Evolutionary conservation across 1,140 invertebrate species (phyloP).

Genomic region (Geopemphigus sp.): DNA sequence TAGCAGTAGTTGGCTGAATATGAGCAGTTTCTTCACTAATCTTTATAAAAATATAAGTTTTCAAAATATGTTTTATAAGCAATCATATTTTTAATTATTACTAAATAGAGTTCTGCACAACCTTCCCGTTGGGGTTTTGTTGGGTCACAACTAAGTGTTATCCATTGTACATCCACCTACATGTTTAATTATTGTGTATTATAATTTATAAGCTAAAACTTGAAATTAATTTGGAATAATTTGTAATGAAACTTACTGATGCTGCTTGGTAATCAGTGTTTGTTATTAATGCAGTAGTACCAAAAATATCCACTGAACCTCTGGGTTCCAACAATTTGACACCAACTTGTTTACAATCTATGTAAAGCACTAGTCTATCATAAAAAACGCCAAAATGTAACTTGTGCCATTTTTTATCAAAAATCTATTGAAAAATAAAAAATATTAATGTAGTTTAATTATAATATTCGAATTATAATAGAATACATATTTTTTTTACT

Average conservation of each 20-base stretch:
- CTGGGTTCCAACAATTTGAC: conserved; percentile 59
- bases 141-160: conserved; percentile 77
- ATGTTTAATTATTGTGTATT: conserved; percentile 36
- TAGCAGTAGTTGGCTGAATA: neutral
- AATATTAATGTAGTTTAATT: no score
- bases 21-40: conserved; percentile 11
- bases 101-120: conserved; percentile 69
- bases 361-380: conserved; percentile 65
- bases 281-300: conserved; percentile 68
- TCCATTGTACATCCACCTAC: conserved; percentile 78
- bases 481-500: no score
- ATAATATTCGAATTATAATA: no score
- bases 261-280: conserved; percentile 59
- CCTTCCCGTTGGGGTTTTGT: conserved; percentile 66
- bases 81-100: conserved; percentile 7
- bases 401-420: conserved; percentile 77
- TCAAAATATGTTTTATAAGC: neutral
- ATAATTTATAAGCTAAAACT: neutral
- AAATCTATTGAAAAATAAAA: conserved; percentile 60
- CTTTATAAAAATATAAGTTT: conserved; percentile 8
- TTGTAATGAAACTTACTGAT: conserved; percentile 60
- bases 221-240: neutral
- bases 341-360: conserved; percentile 66
- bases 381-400: conserved; percentile 71
- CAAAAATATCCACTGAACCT: conserved; percentile 66